Percentiles rank a stretch among this genome's conserved stretches.
phyloP scores from a whole-genome alignment of 2,113 vertebrate species.

The Siphamia tubifer region DNA sequence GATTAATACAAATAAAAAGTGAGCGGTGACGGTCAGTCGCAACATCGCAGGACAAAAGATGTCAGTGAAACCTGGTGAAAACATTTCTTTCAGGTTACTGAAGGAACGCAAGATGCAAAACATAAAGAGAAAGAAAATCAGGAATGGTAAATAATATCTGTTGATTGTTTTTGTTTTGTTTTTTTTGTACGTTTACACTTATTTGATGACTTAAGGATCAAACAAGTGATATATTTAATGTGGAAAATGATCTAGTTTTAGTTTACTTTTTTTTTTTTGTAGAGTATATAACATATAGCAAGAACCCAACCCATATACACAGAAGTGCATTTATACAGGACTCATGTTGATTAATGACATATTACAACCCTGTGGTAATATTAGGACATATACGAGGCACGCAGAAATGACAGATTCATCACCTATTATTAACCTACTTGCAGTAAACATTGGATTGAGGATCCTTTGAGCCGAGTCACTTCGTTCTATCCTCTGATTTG shows the following conservation, averaged over 20 bases:
- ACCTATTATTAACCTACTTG: conserved; percentile 58
- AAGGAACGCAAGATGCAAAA: neutral
- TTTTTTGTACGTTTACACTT: neutral
- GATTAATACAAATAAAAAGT: conserved; percentile 25
- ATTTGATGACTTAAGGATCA: conserved; percentile 1
- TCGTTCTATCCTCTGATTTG: conserved; percentile 41
- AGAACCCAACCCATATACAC: conserved; percentile 54
- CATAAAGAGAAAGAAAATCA: neutral
- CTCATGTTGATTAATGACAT: conserved; percentile 53
- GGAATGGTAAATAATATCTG: conserved; percentile 1
- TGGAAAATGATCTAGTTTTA: neutral
- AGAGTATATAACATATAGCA: conserved; percentile 35
- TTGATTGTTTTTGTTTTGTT: neutral
- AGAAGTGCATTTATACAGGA: conserved; percentile 56
- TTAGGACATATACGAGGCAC: conserved; percentile 55
- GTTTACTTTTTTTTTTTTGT: neutral
- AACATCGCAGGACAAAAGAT: neutral
- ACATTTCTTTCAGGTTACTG: neutral
- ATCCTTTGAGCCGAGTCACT: conserved; percentile 50
- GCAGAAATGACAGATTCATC: conserved; percentile 55
- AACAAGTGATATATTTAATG: neutral
- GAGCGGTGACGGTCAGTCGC: neutral
- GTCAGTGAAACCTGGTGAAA: neutral
- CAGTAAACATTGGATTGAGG: conserved; percentile 55
- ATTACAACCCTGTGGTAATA: conserved; percentile 57